These are phyloP conservation scores for Corydoras sp. DNA, from an alignment of 2,113 vertebrate genomes.

Conservation along the genomic window DNA sequence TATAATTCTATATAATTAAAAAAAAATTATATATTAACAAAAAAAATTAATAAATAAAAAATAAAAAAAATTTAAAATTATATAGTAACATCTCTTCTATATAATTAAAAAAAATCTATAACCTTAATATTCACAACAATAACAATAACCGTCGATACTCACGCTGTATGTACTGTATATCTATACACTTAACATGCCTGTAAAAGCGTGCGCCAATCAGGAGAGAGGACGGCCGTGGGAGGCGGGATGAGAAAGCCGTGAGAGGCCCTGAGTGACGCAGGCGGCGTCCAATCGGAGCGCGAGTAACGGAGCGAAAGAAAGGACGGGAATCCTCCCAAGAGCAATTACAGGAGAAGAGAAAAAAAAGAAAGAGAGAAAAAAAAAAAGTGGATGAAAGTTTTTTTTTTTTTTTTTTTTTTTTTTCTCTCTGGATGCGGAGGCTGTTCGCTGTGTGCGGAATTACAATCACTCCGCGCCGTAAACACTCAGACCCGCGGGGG, in stretches of 20 bases:
- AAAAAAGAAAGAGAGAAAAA: conserved; percentile 68
- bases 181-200: neutral
- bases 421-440: neutral
- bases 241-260: conserved; percentile 27
- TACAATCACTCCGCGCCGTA: neutral
- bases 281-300: conserved; percentile 53
- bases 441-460: conserved; percentile 8
- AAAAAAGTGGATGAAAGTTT: conserved; percentile 64
- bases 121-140: neutral
- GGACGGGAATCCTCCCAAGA: conserved; percentile 64
- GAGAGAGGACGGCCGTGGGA: conserved; percentile 30
- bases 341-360: conserved; percentile 75
- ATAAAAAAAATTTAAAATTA: too few relatives aligned
- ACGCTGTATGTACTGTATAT: neutral
- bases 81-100: too few relatives aligned
- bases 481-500: conserved; percentile 5
- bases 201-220: conserved; percentile 30
- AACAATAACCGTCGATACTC: neutral
- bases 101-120: too few relatives aligned
- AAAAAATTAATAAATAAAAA: too few relatives aligned
- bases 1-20: neutral
- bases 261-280: conserved; percentile 56
- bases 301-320: conserved; percentile 55
- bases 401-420: too few relatives aligned
- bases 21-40: neutral